phyloP scores from a whole-genome alignment of 1,140 invertebrate species.

The Bombus terrestris region DNA sequence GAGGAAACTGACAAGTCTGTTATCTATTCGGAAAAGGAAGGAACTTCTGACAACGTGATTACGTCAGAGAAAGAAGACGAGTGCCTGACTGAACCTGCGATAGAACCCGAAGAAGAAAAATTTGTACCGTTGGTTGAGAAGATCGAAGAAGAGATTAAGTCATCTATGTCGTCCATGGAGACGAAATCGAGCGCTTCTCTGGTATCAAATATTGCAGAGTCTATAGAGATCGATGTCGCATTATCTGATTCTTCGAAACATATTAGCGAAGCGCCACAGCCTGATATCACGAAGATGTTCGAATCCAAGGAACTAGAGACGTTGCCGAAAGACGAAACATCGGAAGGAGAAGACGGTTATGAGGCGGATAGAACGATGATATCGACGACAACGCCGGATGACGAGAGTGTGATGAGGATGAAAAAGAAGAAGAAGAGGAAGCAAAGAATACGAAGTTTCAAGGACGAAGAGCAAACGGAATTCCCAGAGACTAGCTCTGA shows the following conservation, averaged over 20 bases:
- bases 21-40: constrained; percentile 18
- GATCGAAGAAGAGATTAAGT: constrained; percentile 55
- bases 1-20: neutral
- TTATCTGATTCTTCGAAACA: constrained; percentile 78
- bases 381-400: constrained; percentile 76
- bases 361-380: constrained; percentile 84
- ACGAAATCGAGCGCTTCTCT: constrained; percentile 76
- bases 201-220: constrained; percentile 85
- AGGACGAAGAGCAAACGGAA: constrained; percentile 72
- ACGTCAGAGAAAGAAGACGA: constrained; percentile 42
- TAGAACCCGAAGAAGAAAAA: neutral
- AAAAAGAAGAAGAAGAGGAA: constrained; percentile 83
- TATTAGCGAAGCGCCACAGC: constrained; percentile 82
- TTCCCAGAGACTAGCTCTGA: constrained; percentile 73
- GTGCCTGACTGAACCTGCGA: neutral
- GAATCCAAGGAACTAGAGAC: constrained; percentile 80
- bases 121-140: neutral
- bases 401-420: constrained; percentile 72
- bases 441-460: constrained; percentile 80
- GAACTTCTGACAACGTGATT: constrained; percentile 24
- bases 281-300: constrained; percentile 81
- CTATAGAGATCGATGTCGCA: constrained; percentile 84
- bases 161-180: constrained; percentile 63
- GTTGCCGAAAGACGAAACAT: constrained; percentile 77
- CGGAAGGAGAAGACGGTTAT: constrained; percentile 82